These are phyloP conservation scores for Lysandra coridon DNA, from an alignment of 2,888 invertebrate species.

Conservation along the genomic window DNA sequence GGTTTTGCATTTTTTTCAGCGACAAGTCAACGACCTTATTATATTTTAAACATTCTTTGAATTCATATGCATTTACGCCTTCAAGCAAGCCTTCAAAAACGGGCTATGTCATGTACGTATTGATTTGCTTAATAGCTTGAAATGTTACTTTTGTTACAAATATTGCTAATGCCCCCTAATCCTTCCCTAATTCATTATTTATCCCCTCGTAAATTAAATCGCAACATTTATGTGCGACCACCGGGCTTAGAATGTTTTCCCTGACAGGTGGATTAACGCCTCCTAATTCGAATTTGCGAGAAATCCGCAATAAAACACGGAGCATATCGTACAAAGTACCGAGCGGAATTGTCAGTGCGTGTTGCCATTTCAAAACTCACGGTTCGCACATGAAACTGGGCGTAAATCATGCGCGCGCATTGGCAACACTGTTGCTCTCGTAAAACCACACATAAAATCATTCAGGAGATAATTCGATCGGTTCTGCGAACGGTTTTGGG, in stretches of 20 bases:
- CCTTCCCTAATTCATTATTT: not conserved
- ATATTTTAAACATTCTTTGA: not conserved
- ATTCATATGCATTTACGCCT: not conserved
- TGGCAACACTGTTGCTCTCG: conserved; percentile 56
- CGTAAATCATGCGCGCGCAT: conserved; percentile 50
- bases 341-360: conserved; percentile 42
- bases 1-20: conserved; percentile 12
- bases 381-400: conserved; percentile 49
- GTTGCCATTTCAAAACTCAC: conserved; percentile 57
- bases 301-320: conserved; percentile 36
- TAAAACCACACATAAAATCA: conserved; percentile 60
- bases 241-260: conserved; percentile 18
- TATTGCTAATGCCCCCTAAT: not conserved
- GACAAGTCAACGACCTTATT: conserved; percentile 13
- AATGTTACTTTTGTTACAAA: not conserved
- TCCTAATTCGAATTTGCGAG: conserved; percentile 36
- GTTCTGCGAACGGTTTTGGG: conserved; percentile 59
- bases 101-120: not conserved
- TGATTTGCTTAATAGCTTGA: not conserved
- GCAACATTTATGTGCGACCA: not conserved
- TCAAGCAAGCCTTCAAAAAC: not conserved
- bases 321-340: conserved; percentile 42
- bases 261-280: conserved; percentile 30
- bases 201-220: not conserved
- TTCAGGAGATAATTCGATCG: conserved; percentile 67